phyloP scores from a whole-genome alignment of 23 tunicate species.

The Ciona savignyi region DNA sequence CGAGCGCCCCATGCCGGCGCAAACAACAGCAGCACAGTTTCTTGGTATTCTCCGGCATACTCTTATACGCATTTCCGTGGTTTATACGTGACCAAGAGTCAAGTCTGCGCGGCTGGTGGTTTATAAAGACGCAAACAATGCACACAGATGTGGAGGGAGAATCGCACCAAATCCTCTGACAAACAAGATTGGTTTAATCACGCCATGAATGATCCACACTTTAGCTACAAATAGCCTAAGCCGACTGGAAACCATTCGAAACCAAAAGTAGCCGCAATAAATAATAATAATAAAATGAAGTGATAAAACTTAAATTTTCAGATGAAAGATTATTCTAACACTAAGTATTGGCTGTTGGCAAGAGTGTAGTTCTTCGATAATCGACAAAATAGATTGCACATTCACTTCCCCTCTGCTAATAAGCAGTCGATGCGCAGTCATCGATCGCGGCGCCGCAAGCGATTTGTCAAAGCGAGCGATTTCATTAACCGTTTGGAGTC shows the following conservation, averaged over 20 bases:
- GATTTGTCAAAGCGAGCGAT: conserved; percentile 1
- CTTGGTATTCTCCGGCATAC: too few relatives aligned
- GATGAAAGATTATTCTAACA: not conserved
- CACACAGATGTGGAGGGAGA: not conserved
- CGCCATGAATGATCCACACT: not conserved
- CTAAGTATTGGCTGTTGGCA: not conserved
- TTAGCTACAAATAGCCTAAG: too few relatives aligned
- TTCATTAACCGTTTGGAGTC: conserved; percentile 1
- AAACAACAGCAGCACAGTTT: not conserved
- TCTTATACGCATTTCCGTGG: too few relatives aligned
- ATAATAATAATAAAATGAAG: too few relatives aligned
- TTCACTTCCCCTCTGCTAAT: not conserved
- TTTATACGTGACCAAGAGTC: too few relatives aligned
- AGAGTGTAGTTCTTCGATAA: not conserved
- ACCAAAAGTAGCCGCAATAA: not conserved
- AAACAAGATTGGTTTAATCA: not conserved
- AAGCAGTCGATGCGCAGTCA: not conserved
- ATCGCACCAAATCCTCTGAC: not conserved
- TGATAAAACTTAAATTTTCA: not conserved
- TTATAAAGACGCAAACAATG: not conserved
- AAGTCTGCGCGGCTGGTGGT: too few relatives aligned
- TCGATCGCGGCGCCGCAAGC: not conserved
- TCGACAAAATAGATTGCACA: not conserved
- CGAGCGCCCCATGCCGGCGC: conserved; percentile 1
- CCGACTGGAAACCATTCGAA: not conserved